Conservation (phyloP, 2,113 vertebrate genomes). For the Mystacornis crossleyi region DNA sequence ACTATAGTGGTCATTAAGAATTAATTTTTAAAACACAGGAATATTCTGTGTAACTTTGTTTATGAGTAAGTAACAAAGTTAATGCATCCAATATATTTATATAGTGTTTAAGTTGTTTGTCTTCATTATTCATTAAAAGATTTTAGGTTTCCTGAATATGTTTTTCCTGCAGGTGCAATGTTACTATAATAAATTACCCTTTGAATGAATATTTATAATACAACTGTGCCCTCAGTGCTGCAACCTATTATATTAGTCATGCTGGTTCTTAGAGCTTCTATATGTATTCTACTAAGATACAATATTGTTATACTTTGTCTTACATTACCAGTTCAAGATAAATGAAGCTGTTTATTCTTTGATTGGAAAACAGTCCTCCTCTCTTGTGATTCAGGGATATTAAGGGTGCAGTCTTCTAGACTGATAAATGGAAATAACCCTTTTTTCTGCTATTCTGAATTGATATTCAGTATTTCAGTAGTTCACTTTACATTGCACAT, state of each 20-base stretch:
- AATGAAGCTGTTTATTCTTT: neutral
- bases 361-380: neutral
- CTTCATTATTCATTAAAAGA: neutral
- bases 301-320: neutral
- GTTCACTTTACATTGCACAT: neutral
- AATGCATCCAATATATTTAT: neutral
- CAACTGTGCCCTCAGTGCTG: neutral
- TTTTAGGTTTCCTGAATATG: neutral
- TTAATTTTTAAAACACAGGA: neutral
- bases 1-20: neutral
- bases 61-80: neutral
- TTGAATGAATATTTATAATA: constrained; percentile 31
- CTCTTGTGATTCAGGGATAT: neutral
- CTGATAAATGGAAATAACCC: neutral
- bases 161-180: constrained; percentile 19
- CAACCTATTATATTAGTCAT: neutral
- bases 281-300: neutral
- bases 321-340: neutral
- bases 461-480: neutral
- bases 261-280: neutral
- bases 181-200: neutral
- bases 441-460: neutral
- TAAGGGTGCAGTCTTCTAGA: neutral
- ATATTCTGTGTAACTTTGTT: neutral
- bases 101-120: neutral